Conservation (phyloP, 2,797 vertebrate genomes). For the Luscinia megarhynchos region DNA sequence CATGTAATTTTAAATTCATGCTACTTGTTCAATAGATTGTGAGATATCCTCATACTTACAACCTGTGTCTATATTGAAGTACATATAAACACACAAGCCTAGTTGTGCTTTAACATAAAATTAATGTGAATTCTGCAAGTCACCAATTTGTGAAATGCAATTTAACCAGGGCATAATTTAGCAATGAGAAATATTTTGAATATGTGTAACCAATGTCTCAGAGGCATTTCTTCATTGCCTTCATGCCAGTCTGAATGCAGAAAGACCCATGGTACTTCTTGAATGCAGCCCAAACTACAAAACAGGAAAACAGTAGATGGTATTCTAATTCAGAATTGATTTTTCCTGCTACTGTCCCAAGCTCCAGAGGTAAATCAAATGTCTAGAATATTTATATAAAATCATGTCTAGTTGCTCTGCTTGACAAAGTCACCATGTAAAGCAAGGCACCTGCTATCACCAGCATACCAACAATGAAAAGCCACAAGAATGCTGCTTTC, state of each 20-base stretch:
- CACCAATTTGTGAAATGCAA: background rate
- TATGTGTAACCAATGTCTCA: background rate
- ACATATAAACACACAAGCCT: background rate
- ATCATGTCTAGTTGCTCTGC: background rate
- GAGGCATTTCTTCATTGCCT: background rate
- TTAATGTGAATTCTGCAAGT: rapidly evolving
- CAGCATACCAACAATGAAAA: rapidly evolving
- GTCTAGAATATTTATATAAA: background rate
- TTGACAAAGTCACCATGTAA: background rate
- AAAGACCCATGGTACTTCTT: background rate
- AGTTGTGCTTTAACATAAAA: background rate
- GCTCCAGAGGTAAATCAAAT: background rate
- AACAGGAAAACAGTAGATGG: background rate
- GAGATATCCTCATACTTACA: background rate
- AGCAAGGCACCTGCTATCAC: rapidly evolving
- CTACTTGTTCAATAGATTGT: background rate
- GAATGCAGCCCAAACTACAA: rapidly evolving
- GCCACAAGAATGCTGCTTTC: background rate
- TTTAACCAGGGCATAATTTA: background rate
- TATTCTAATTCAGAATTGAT: background rate
- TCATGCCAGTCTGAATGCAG: background rate
- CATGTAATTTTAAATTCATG: background rate
- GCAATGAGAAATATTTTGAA: background rate
- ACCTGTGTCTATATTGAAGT: background rate
- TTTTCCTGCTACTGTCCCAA: background rate